A percentile compares a stretch with the other conserved stretches of the same genome.
Evolutionary conservation across 35 echinoderm and acorn worm species (phyloP).

Genomic region (Chiridota heheva): DNA sequence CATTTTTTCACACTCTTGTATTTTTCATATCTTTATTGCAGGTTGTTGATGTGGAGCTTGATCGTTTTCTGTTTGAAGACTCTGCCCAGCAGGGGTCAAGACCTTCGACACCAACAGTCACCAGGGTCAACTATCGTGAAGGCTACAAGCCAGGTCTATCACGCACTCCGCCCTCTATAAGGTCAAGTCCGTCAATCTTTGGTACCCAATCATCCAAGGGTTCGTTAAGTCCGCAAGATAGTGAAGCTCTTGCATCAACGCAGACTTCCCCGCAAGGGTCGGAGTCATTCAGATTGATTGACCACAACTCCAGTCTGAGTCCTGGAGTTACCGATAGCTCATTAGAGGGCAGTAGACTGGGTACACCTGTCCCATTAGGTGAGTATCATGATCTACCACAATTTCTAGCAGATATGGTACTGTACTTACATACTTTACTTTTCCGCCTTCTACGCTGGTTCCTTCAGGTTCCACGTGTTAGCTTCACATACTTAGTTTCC

Average conservation of each 20-base stretch:
- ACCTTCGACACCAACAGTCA: conserved; percentile 85
- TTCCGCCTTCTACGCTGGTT: too few species aligned
- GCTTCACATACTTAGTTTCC: too few species aligned
- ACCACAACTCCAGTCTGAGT: conserved; percentile 41
- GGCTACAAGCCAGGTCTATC: conserved; percentile 71
- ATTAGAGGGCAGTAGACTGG: not conserved
- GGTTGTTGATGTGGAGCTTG: conserved; percentile 97
- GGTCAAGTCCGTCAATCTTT: conserved; percentile 25
- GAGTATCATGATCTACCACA: too few species aligned
- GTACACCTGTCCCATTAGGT: conserved; percentile 24
- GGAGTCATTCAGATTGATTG: conserved; percentile 61
- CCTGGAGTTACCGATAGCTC: conserved; percentile 19
- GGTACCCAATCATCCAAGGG: not conserved
- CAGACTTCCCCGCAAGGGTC: conserved; percentile 20
- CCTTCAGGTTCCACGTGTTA: too few species aligned
- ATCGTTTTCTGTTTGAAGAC: conserved; percentile 87
- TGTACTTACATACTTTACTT: too few species aligned
- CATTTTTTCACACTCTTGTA: too few species aligned
- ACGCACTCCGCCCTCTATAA: conserved; percentile 31
- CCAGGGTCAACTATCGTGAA: conserved; percentile 93
- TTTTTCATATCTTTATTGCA: conserved; percentile 3
- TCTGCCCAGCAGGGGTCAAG: conserved; percentile 45
- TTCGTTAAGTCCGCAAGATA: not conserved
- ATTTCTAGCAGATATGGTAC: too few species aligned
- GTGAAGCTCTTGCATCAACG: conserved; percentile 60